Evolutionary conservation across 1,140 invertebrate genomes (phyloP).

Genomic region (Tenebrio molitor): DNA sequence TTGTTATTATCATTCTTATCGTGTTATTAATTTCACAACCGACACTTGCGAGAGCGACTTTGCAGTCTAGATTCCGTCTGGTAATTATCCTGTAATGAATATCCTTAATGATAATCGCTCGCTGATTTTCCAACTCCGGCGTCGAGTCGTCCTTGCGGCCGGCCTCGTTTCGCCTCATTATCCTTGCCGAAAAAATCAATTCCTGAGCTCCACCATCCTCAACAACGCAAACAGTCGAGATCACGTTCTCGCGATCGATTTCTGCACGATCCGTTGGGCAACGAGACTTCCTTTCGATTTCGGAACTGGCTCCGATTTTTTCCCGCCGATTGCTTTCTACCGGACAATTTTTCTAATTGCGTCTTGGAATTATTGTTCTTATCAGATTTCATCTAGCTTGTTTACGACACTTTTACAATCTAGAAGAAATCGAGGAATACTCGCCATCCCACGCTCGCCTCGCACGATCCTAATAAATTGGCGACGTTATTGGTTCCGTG

Average conservation of each 20-base stretch:
- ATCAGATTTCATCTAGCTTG: constrained; percentile 29
- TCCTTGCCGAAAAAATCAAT: neutral
- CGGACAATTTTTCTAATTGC: constrained; percentile 30
- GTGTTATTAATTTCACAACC: constrained; percentile 23
- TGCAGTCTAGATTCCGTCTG: constrained; percentile 2
- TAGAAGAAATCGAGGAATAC: neutral
- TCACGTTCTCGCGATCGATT: constrained; percentile 28
- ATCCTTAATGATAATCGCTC: neutral
- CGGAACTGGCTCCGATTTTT: constrained; percentile 14
- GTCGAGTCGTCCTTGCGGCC: constrained; percentile 5
- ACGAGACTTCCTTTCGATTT: constrained; percentile 31
- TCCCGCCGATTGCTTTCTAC: constrained; percentile 19
- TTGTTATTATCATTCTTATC: too few relatives aligned
- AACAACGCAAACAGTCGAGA: too few relatives aligned
- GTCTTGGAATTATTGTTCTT: constrained; percentile 27
- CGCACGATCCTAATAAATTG: neutral
- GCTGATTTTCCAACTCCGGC: neutral
- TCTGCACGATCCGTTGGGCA: constrained; percentile 9
- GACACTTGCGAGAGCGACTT: too few relatives aligned
- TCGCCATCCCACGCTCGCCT: neutral
- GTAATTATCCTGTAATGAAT: constrained; percentile 13
- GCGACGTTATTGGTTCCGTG: neutral
- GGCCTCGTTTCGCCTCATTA: constrained; percentile 27
- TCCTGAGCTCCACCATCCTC: too few relatives aligned
- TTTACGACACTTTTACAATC: constrained; percentile 28